Evolutionary conservation across 1,140 invertebrate species (phyloP).

Genomic region (Wiebesia pumilae): DNA sequence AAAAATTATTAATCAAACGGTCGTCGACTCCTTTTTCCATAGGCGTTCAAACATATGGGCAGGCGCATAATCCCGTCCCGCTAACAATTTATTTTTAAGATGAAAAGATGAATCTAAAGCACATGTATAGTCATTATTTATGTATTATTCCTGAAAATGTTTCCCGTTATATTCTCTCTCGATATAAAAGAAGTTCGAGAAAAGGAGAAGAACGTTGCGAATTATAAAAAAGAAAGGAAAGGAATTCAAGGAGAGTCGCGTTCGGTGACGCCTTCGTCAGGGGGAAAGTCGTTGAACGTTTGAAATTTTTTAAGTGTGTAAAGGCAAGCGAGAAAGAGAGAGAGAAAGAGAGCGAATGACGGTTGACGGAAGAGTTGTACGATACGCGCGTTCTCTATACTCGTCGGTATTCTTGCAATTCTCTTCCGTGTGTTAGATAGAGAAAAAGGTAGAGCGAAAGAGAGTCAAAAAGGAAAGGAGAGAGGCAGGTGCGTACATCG

Average conservation of each 20-base stretch:
- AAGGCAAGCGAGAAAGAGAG: slow-evolving; percentile 8
- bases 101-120: too few relatives aligned
- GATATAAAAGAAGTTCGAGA: background rate
- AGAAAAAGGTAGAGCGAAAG: background rate
- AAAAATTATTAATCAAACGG: background rate
- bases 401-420: background rate
- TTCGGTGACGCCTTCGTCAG: background rate
- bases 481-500: slow-evolving; percentile 34
- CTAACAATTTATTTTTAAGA: background rate
- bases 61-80: background rate
- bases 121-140: too few relatives aligned
- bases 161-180: background rate
- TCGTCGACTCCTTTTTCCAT: too few relatives aligned
- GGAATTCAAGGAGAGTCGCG: background rate
- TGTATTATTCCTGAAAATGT: too few relatives aligned
- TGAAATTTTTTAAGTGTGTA: slow-evolving; percentile 27
- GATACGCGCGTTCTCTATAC: background rate
- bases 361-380: background rate
- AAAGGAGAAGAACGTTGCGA: background rate
- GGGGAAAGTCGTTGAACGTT: slow-evolving; percentile 44
- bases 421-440: background rate
- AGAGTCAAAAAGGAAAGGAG: slow-evolving; percentile 8
- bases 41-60: background rate
- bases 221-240: background rate
- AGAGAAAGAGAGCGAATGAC: background rate